Percentiles rank a stretch among this genome's conserved stretches.
These are phyloP conservation scores for Ctenopoma multispine DNA, from an alignment of 2,797 vertebrate genomes.

Conservation along the genomic window DNA sequence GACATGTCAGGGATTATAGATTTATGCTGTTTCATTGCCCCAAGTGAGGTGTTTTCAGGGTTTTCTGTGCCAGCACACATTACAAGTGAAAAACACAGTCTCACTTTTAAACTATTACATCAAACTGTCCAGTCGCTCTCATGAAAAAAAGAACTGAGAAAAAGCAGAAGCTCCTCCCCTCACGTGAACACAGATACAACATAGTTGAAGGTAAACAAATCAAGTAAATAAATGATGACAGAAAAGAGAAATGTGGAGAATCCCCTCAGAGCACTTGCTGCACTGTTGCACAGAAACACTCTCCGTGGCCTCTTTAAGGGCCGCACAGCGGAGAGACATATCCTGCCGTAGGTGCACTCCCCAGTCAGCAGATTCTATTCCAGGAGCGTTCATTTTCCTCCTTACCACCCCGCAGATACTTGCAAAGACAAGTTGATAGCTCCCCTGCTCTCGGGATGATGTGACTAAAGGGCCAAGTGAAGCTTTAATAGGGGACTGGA, in stretches of 20 bases:
- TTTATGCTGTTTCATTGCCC: slow-evolving; percentile 17
- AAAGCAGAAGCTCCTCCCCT: slow-evolving; percentile 1
- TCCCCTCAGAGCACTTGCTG: slow-evolving; percentile 48
- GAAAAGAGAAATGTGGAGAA: slow-evolving; percentile 35
- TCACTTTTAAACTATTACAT: slow-evolving; percentile 5
- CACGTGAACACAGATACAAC: slow-evolving; percentile 37
- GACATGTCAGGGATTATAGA: slow-evolving; percentile 30
- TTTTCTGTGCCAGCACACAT: background rate
- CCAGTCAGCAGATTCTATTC: slow-evolving; percentile 79
- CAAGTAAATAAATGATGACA: slow-evolving; percentile 50
- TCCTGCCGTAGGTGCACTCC: slow-evolving; percentile 59
- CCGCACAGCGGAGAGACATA: slow-evolving; percentile 55
- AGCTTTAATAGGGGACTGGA: slow-evolving; percentile 68
- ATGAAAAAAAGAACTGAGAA: slow-evolving; percentile 13
- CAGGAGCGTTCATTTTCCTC: slow-evolving; percentile 57
- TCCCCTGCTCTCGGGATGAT: slow-evolving; percentile 47
- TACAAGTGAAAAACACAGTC: background rate
- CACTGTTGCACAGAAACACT: slow-evolving; percentile 58
- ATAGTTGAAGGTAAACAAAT: slow-evolving; percentile 56
- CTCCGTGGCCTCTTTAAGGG: slow-evolving; percentile 60
- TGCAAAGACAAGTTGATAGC: slow-evolving; percentile 66
- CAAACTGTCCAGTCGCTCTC: background rate
- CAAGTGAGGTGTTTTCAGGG: slow-evolving; percentile 1
- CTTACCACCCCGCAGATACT: slow-evolving; percentile 29
- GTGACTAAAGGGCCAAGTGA: slow-evolving; percentile 45